A percentile compares a stretch with the other conserved stretches of the same genome.
These are phyloP conservation scores for Willisornis vidua DNA, from an alignment of 2,113 vertebrate genomes.

Conservation along the genomic window DNA sequence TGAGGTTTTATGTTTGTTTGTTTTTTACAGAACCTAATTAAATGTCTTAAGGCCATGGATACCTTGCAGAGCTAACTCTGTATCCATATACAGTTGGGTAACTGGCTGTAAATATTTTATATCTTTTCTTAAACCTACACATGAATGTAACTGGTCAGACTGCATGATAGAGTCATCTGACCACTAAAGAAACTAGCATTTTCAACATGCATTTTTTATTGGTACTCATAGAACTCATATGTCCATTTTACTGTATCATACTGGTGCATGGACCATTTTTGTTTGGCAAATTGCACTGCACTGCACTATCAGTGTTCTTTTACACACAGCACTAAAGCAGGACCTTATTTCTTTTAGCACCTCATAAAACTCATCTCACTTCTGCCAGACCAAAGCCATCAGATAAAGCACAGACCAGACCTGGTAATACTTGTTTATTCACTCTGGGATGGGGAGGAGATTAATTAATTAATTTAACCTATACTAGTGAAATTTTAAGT, in stretches of 20 bases:
- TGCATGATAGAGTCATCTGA: conserved; percentile 50
- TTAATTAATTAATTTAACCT: neutral
- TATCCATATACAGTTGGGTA: conserved; percentile 63
- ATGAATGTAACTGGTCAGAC: conserved; percentile 41
- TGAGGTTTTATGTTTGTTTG: conserved; percentile 50
- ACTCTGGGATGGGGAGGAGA: neutral
- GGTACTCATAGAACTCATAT: conserved; percentile 2
- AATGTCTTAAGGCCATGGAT: conserved; percentile 59
- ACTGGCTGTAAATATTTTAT: conserved; percentile 56
- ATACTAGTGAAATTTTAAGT: neutral
- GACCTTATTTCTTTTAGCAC: conserved; percentile 55
- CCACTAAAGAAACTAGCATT: conserved; percentile 44
- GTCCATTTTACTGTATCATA: conserved; percentile 9
- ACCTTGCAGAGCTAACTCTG: conserved; percentile 62
- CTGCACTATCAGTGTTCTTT: neutral
- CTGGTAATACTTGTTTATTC: conserved; percentile 58
- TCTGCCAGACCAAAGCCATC: conserved; percentile 61
- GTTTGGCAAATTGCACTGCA: neutral
- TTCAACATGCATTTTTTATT: conserved; percentile 22
- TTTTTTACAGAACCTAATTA: conserved; percentile 64
- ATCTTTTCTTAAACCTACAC: conserved; percentile 49
- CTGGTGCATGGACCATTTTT: conserved; percentile 17
- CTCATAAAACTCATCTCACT: conserved; percentile 45
- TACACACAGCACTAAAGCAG: neutral
- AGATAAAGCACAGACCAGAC: conserved; percentile 49